A percentile compares a stretch with the other conserved stretches of the same genome.
These are phyloP conservation scores for Manduca sexta DNA, from an alignment of 1,140 invertebrate genomes.

Conservation along the genomic window DNA sequence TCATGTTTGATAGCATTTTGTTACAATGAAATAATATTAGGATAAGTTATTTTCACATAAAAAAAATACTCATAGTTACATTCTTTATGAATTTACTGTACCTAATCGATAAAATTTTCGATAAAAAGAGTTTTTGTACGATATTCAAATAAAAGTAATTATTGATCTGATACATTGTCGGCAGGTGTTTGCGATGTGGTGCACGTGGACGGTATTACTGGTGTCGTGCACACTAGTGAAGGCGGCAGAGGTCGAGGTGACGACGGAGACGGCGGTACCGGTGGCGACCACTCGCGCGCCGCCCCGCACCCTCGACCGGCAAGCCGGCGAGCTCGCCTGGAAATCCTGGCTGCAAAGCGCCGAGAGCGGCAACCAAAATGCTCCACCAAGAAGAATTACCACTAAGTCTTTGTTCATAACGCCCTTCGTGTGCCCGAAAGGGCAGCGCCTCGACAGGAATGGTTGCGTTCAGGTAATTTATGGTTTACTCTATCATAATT, in stretches of 20 bases:
- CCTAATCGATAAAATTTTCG: too few relatives aligned
- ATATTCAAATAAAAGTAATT: too few relatives aligned
- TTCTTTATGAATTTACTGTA: too few relatives aligned
- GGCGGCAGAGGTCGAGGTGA: conserved; percentile 31
- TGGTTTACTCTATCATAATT: not conserved
- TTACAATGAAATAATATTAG: too few relatives aligned
- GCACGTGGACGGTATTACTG: conserved; percentile 59
- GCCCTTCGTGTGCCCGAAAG: conserved; percentile 55
- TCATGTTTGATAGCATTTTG: too few relatives aligned
- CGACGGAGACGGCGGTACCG: conserved; percentile 13
- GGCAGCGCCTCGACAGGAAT: conserved; percentile 53
- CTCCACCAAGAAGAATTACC: conserved; percentile 54
- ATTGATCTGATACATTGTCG: too few relatives aligned
- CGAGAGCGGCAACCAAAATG: conserved; percentile 53
- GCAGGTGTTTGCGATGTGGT: conserved; percentile 68
- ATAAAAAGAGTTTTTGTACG: too few relatives aligned
- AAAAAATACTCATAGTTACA: too few relatives aligned
- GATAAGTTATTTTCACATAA: too few relatives aligned
- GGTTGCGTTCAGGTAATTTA: conserved; percentile 52
- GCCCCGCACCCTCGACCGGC: conserved; percentile 52
- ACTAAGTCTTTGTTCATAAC: conserved; percentile 65
- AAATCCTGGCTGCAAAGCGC: conserved; percentile 55
- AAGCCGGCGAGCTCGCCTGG: conserved; percentile 58
- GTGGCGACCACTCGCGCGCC: conserved; percentile 48
- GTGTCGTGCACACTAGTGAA: conserved; percentile 58